A percentile compares a stretch with the other conserved stretches of the same genome.
phyloP scores from a whole-genome alignment of 2,113 vertebrate species.

The Enhydra lutris region DNA sequence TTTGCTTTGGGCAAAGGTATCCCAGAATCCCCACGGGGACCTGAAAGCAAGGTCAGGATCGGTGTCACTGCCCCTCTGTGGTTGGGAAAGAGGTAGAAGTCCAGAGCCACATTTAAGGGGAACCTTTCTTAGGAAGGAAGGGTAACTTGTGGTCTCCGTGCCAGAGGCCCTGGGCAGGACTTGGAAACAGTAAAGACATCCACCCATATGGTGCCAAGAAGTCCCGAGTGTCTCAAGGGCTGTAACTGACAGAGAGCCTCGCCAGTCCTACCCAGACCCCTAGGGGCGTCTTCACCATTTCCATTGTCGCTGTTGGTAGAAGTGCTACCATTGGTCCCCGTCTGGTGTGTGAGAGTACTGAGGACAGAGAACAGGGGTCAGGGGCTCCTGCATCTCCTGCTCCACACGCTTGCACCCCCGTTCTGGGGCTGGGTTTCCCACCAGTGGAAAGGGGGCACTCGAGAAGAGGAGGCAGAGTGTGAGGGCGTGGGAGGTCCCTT shows the following conservation, averaged over 20 bases:
- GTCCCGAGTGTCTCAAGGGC: too few relatives aligned
- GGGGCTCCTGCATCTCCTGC: not conserved
- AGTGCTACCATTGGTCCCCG: too few relatives aligned
- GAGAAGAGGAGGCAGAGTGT: too few relatives aligned
- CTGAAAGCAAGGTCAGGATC: not conserved
- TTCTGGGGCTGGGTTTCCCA: not conserved
- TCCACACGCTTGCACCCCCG: not conserved
- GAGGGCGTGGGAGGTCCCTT: not conserved
- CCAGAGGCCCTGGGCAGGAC: not conserved
- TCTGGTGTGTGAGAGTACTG: not conserved
- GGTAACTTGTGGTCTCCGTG: not conserved
- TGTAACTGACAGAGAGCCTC: not conserved
- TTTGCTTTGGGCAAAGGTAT: not conserved
- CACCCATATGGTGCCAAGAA: not conserved
- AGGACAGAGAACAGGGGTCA: not conserved
- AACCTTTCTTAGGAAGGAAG: not conserved
- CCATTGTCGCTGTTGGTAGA: not conserved
- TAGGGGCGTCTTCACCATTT: not conserved
- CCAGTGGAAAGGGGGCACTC: not conserved
- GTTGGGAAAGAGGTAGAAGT: not conserved
- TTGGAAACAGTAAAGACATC: not conserved
- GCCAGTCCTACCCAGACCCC: not conserved
- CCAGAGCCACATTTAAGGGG: not conserved
- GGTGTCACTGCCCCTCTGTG: too few relatives aligned
- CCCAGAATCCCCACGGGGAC: accelerated